Evolutionary conservation across 2,113 vertebrate genomes (phyloP).

Genomic region (Gymnogyps californianus): DNA sequence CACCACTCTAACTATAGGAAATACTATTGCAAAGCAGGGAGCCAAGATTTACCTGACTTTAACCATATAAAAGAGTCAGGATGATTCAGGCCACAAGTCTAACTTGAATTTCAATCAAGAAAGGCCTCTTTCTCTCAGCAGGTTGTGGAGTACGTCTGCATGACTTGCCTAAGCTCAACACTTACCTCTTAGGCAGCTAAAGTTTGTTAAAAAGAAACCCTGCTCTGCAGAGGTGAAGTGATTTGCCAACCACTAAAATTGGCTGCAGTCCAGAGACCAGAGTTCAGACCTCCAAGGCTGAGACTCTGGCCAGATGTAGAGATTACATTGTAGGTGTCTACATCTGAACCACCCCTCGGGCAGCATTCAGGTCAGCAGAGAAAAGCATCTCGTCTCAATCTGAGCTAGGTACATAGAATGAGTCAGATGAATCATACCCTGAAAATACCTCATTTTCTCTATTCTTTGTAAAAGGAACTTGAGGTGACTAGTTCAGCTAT

Average conservation of each 20-base stretch:
- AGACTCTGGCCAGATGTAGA: neutral
- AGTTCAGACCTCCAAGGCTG: neutral
- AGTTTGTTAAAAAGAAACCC: neutral
- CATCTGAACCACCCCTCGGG: neutral
- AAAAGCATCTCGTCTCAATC: neutral
- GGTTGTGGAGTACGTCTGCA: neutral
- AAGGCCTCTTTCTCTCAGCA: neutral
- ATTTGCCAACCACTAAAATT: neutral
- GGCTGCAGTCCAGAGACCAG: neutral
- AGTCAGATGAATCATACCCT: neutral
- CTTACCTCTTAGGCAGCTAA: neutral
- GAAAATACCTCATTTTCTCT: neutral
- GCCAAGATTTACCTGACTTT: neutral
- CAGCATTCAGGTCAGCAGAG: neutral
- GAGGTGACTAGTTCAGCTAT: neutral
- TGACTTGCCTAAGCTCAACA: neutral
- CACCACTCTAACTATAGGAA: neutral
- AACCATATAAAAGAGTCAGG: neutral
- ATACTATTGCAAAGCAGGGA: neutral
- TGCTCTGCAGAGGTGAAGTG: neutral
- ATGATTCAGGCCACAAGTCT: neutral
- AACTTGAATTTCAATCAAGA: neutral
- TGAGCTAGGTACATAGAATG: neutral
- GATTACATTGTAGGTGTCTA: neutral
- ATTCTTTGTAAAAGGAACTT: neutral